Evolutionary conservation across 2,797 vertebrate genomes (phyloP), one percentile per base, ranked within the genome.

Genomic region (Acipenser oxyrinchus): DNA sequence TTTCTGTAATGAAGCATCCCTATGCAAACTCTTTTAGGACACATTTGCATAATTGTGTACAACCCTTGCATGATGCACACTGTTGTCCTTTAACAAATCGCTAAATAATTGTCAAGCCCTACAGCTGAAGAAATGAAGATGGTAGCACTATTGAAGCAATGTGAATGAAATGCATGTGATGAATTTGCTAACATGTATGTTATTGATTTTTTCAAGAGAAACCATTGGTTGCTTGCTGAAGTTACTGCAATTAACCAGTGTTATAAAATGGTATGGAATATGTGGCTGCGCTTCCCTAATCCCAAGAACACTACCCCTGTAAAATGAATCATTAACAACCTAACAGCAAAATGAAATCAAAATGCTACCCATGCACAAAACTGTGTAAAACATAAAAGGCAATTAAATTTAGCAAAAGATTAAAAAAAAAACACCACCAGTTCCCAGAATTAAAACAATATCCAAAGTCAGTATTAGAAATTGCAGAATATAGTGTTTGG

Each of bases 41-140:
- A 68, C 72, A 85, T 85, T 81, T 81, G 69, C 83, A 82, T 86
- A 85, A 85, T 85, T 80, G 80, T 76, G 75, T 81, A 79, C 68
- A 78, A 82, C 71, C 74, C 37, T 37, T 74, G 37, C 37, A 18
- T 81, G 77, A 74, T 82, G 75, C 77, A 76, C 79, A 82, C 76
- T 79, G 73, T 72, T 78, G 72, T 79, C 73, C 37, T 80, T 69
- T 69, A 80, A 74, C 68, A 73, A 68, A 65, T 63, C 68, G 69
- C 73, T 80, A 80, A 62, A 62, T n/a, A 62, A 10, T 62, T 62
- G 60, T 4, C 60, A 62, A 48, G 18, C 60, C 11, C 59, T 15
- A 23, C 18, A 10, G 8, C 6, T 60, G 8, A 60, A 10, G 60
- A 8, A 62, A 12, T 37, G 10, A 37, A 48, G 5, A 62, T 1